A percentile compares a stretch with the other conserved stretches of the same genome.
phyloP scores from a whole-genome alignment of 1,140 invertebrate genomes.

The Aradophagus sp. region DNA sequence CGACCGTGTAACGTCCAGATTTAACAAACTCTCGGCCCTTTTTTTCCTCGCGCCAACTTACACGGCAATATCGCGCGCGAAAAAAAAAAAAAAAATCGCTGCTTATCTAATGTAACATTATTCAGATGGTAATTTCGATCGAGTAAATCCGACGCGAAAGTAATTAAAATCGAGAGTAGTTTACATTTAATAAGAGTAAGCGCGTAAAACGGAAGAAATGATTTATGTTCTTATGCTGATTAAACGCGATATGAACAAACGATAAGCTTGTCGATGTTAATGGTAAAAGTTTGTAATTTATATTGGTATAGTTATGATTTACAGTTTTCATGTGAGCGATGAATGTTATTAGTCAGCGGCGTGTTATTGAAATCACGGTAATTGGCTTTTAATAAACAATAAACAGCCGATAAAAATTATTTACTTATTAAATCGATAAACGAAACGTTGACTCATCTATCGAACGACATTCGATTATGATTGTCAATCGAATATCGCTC shows the following conservation, averaged over 20 bases:
- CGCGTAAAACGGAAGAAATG: slow-evolving; percentile 12
- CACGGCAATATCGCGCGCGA: background rate
- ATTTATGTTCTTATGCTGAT: slow-evolving; percentile 26
- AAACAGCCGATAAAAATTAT: slow-evolving; percentile 20
- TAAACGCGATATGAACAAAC: slow-evolving; percentile 34
- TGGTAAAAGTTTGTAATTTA: slow-evolving; percentile 37
- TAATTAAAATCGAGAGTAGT: slow-evolving; percentile 18
- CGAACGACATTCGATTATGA: no score
- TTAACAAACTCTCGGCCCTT: background rate
- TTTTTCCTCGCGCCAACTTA: background rate
- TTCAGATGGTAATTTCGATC: slow-evolving; percentile 30
- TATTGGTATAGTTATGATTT: slow-evolving; percentile 11
- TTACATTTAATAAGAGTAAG: slow-evolving; percentile 38
- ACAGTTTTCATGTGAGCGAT: slow-evolving; percentile 16
- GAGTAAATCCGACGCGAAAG: slow-evolving; percentile 28
- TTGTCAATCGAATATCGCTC: no score
- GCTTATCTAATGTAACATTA: slow-evolving; percentile 17
- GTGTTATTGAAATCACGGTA: slow-evolving; percentile 15
- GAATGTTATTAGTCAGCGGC: slow-evolving; percentile 1
- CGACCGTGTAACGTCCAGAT: no score
- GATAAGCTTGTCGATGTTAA: slow-evolving; percentile 39
- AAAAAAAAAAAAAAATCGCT: slow-evolving; percentile 11
- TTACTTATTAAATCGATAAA: slow-evolving; percentile 11
- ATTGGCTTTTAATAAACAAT: slow-evolving; percentile 23
- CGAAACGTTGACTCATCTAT: slow-evolving; percentile 5